These are phyloP conservation scores for Brachypalpus laphriformis DNA, from an alignment of 2,888 invertebrate genomes.

Conservation along the genomic window DNA sequence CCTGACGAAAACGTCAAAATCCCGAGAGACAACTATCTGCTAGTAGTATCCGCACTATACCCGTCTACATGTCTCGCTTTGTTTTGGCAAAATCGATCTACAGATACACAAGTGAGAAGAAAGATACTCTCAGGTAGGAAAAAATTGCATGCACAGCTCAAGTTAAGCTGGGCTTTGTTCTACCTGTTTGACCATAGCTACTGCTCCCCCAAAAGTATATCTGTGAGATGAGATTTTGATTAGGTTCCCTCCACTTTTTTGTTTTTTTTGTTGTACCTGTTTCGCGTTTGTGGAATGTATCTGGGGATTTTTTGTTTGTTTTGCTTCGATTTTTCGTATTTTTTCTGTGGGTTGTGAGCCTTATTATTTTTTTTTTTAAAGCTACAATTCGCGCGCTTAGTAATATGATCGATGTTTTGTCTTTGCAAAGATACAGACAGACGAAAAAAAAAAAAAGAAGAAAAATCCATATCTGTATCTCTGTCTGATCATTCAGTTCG, in stretches of 20 bases:
- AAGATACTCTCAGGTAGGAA: neutral
- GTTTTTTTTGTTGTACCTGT: neutral
- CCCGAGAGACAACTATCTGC: slow-evolving; percentile 26
- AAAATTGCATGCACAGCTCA: slow-evolving; percentile 17
- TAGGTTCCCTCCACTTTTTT: slow-evolving; percentile 38
- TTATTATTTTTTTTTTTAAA: slow-evolving; percentile 22
- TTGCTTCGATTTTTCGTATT: slow-evolving; percentile 27
- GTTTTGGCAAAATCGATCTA: slow-evolving; percentile 53
- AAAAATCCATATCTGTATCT: slow-evolving; percentile 48
- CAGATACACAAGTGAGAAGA: slow-evolving; percentile 29
- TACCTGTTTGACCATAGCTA: slow-evolving; percentile 46
- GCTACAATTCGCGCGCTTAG: slow-evolving; percentile 53
- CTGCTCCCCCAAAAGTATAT: slow-evolving; percentile 43
- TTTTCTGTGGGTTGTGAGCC: slow-evolving; percentile 43
- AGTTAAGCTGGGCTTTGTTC: slow-evolving; percentile 55
- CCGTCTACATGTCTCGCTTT: slow-evolving; percentile 41
- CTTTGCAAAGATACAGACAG: slow-evolving; percentile 50
- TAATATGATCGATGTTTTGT: slow-evolving; percentile 72
- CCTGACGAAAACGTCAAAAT: slow-evolving; percentile 34
- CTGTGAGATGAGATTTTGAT: slow-evolving; percentile 66
- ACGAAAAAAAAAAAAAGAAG: slow-evolving; percentile 7
- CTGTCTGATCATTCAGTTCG: slow-evolving; percentile 63
- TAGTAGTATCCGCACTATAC: slow-evolving; percentile 1
- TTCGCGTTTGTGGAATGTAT: slow-evolving; percentile 60
- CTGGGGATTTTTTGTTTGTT: slow-evolving; percentile 41